Evolutionary conservation across 1,140 invertebrate species (phyloP).

Genomic region (Leptoteleia sp.): DNA sequence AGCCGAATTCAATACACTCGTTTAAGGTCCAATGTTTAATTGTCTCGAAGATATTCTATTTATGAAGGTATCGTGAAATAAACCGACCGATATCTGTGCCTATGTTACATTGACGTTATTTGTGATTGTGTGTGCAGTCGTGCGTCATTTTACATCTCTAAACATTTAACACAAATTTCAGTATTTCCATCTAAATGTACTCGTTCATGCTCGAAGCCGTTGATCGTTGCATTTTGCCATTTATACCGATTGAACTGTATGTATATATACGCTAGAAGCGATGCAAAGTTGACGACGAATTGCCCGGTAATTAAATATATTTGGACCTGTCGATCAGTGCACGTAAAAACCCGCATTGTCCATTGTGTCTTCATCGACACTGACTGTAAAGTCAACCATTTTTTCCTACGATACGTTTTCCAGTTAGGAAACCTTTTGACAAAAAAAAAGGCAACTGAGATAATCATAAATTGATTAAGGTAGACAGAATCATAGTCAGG

Average conservation of each 20-base stretch:
- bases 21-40: constrained; percentile 19
- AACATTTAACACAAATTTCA: constrained; percentile 22
- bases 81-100: constrained; percentile 18
- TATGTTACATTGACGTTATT: constrained; percentile 42
- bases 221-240: constrained; percentile 27
- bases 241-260: constrained; percentile 4
- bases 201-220: constrained; percentile 26
- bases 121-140: constrained; percentile 24
- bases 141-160: constrained; percentile 29
- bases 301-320: constrained; percentile 2
- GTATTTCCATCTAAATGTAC: background rate
- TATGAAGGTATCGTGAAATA: background rate
- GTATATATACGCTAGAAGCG: constrained; percentile 5
- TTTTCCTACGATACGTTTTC: no score
- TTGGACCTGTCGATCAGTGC: background rate
- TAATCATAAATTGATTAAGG: no score
- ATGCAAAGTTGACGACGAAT: constrained; percentile 5
- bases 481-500: no score
- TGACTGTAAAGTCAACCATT: no score
- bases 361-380: no score
- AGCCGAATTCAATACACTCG: constrained; percentile 19
- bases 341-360: no score
- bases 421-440: no score
- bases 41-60: constrained; percentile 4
- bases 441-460: no score